Evolutionary conservation across 2,113 vertebrate species (phyloP).

Genomic region (Nesospiza acunhae): DNA sequence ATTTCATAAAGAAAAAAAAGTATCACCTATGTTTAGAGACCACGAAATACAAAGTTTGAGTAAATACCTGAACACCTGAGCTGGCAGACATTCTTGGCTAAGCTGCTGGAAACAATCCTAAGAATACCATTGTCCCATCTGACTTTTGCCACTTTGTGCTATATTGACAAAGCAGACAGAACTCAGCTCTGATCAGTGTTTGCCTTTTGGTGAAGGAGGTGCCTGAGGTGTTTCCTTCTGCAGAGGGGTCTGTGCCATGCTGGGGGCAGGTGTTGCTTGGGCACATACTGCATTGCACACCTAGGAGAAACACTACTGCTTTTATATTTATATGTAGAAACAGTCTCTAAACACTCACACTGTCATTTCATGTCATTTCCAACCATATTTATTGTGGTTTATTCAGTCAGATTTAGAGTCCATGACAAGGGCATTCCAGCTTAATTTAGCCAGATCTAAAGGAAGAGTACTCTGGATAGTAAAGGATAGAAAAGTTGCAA

Average conservation of each 20-base stretch:
- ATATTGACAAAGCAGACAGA: not conserved
- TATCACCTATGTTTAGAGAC: not conserved
- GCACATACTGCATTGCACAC: not conserved
- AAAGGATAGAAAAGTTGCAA: not conserved
- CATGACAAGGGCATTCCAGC: not conserved
- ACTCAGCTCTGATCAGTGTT: not conserved
- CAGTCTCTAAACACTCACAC: not conserved
- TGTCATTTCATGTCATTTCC: not conserved
- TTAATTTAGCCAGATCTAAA: not conserved
- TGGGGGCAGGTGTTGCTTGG: not conserved
- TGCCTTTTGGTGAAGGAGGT: not conserved
- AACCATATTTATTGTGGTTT: not conserved
- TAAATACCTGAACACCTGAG: not conserved
- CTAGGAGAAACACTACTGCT: not conserved
- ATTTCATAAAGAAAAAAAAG: not conserved
- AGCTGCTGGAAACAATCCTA: not conserved
- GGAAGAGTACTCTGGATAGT: not conserved
- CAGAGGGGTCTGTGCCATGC: not conserved
- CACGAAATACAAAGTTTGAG: not conserved
- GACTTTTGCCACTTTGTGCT: not conserved
- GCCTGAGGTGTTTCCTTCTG: constrained; percentile 14
- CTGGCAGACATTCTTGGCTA: not conserved
- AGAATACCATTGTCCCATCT: not conserved
- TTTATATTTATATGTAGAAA: not conserved
- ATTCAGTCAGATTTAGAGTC: not conserved